Base-by-base conservation (phyloP, 1,140 invertebrate species). In the Saccostrea echinata region DNA sequence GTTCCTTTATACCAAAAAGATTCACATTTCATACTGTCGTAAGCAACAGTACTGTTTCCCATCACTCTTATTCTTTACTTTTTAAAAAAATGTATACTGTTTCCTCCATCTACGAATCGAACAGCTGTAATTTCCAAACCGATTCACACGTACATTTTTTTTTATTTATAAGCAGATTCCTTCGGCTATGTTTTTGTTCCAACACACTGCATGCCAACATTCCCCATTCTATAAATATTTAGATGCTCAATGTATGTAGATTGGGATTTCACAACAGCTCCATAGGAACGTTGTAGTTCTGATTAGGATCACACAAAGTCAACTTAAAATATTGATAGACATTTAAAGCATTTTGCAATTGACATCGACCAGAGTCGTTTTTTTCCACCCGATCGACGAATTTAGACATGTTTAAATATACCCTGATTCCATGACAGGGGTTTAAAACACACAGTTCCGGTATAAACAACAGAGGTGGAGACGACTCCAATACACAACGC, bases 301-400 rank as follows among this genome's bases (percentile, higher is more conserved):
- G n/a, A 61, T 61, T 61, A n/a, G 1, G 2, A 76, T 76, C 30
- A 76, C 43, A 76, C 27, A 76, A 76, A 76, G 68, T 76, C 68
- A 27, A 30, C 27, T 76, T 61, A n/a, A 76, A 76, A 76, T 76
- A 76, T 76, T 76, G 30, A 76, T 30, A 16, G 68, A 33, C 68
- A 35, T 76, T 76, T 76, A 76, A 76, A 76, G 27, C 68, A 76
- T 76, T 76, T 76, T 18, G 68, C 68, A 76, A 76, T 18, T 61
- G 55, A 61, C n/a, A n/a, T 76, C 68, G 27, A 33, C 24, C 43
- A 13, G 55, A 61, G 2, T n/a, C 8, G 21, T 35, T 30, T 11
- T 76, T 76, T 33, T 76, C 68, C 68, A 76, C 68, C 55, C 18
- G 68, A 30, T 24, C 24, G 68, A 76, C 68, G 30, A 18, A 33